Conservation (phyloP, 2,113 vertebrate genomes). For the Clarias batrachus region DNA sequence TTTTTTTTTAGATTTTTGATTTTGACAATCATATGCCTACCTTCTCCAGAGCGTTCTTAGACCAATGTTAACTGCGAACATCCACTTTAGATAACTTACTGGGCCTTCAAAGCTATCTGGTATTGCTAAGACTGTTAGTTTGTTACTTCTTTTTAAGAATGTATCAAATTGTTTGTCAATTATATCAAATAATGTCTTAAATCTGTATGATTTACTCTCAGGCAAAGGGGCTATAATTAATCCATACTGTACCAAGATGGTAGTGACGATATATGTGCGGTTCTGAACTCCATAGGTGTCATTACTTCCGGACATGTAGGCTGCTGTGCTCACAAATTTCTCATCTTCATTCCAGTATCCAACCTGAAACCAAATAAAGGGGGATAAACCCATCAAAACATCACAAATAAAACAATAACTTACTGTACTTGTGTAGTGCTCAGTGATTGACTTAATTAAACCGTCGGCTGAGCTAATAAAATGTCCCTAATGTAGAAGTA, state of each 20-base stretch:
- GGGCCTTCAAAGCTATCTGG: too few relatives aligned
- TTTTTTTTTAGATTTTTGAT: too few relatives aligned
- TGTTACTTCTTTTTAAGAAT: too few relatives aligned
- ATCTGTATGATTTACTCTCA: too few relatives aligned
- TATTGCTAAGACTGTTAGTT: too few relatives aligned
- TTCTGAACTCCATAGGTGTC: slow-evolving; percentile 90
- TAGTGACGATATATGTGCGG: slow-evolving; percentile 95
- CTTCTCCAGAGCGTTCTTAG: too few relatives aligned
- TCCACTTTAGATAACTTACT: too few relatives aligned
- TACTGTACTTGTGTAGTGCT: background rate
- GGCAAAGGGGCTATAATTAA: background rate
- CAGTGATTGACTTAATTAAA: background rate
- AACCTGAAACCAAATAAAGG: slow-evolving; percentile 73
- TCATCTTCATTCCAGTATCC: slow-evolving; percentile 99
- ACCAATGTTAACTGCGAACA: too few relatives aligned
- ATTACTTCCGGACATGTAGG: slow-evolving; percentile 80
- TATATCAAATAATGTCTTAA: too few relatives aligned
- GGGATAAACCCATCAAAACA: background rate
- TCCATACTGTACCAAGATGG: slow-evolving; percentile 85
- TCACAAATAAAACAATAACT: slow-evolving; percentile 4
- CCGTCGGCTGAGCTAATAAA: background rate
- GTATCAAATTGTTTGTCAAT: too few relatives aligned
- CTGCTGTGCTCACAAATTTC: slow-evolving; percentile 85
- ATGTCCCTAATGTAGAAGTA: background rate
- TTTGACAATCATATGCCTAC: too few relatives aligned